Base-by-base conservation (phyloP, 2,797 vertebrate genomes). In the Mastacembelus armatus region DNA sequence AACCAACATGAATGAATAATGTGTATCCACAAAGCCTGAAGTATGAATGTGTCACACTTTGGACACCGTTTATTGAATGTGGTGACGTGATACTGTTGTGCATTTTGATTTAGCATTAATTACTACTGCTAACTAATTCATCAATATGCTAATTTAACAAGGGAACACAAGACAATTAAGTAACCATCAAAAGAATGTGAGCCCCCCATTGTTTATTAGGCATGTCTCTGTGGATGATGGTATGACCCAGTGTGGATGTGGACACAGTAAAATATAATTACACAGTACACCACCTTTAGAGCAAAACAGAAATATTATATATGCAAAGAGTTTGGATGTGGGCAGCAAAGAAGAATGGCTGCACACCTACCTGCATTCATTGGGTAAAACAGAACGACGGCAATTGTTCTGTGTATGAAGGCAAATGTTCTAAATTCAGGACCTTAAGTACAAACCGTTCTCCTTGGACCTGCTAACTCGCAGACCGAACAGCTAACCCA, bases 161-260 rank as follows among this genome's bases (percentile, higher is more conserved):
- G 55, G 27, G 19, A 12, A 62, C 39, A 67, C 32, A 65, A 78
- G 72, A 68, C 68, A 72, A 66, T 79, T 63, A 75, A 78, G 33
- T 22, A 11, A 18, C 49, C 63, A 30, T 71, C 62, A 71, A 74
- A 76, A 58, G 54, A 45, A 29, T 70, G 19, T 32, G 50, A 65
- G 50, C 19, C 58, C 36, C 26, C 62, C 48, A 47, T 67, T 74
- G 60, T 77, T 74, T 14, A 4, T 30, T 40, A 29, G 32, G 3
- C 52, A 15, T 48, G 52, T 45, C 59, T 70, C 52, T 59, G 10
- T 51, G 66, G 22, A 72, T 58, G 64, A 80, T 57, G 58, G 66
- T 59, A 55, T 57, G 45, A n/a, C n/a, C n/a, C n/a, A n/a, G n/a
- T 64, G 52, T 14, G 39, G 24, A 57, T 66, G 60, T 52, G 57